A percentile compares a stretch with the other conserved stretches of the same genome.
Evolutionary conservation across 1,140 invertebrate genomes (phyloP).

Genomic region (Scaptodrosophila lebanonensis): DNA sequence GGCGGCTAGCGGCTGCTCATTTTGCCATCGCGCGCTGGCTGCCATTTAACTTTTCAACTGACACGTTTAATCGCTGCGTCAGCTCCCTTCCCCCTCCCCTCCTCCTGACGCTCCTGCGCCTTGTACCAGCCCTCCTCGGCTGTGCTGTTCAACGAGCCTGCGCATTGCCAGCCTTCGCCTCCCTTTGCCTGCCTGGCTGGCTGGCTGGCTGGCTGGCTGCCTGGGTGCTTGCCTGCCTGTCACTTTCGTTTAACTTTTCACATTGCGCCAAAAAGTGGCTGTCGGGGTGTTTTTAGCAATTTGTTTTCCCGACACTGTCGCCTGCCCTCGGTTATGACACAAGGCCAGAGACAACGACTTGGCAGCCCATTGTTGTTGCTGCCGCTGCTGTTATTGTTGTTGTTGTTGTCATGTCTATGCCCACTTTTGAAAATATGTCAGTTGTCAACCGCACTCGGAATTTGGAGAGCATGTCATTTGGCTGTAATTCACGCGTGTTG

Average conservation of each 20-base stretch:
- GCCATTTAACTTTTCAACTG: constrained; percentile 74
- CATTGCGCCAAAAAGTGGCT: constrained; percentile 33
- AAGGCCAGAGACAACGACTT: constrained; percentile 54
- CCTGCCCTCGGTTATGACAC: constrained; percentile 49
- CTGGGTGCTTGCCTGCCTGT: constrained; percentile 38
- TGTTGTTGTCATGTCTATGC: constrained; percentile 71
- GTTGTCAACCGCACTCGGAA: constrained; percentile 60
- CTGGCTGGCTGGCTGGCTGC: constrained; percentile 1
- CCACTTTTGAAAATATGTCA: constrained; percentile 70
- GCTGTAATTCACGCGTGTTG: constrained; percentile 63
- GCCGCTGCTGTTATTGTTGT: constrained; percentile 31
- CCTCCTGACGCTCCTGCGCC: no score
- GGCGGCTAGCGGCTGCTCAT: constrained; percentile 55
- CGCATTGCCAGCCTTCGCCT: constrained; percentile 22
- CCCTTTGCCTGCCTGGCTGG: not conserved
- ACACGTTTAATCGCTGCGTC: constrained; percentile 67
- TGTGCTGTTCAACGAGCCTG: constrained; percentile 36
- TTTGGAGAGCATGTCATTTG: constrained; percentile 71
- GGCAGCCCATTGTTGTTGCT: constrained; percentile 17
- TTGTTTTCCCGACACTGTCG: constrained; percentile 65
- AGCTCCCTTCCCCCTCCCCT: not conserved
- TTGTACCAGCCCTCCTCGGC: constrained; percentile 21
- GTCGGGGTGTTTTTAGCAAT: constrained; percentile 66
- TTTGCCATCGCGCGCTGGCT: constrained; percentile 35
- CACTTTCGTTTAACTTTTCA: constrained; percentile 75